Conservation (phyloP, 2,113 vertebrate genomes). For the Felis chaus region DNA sequence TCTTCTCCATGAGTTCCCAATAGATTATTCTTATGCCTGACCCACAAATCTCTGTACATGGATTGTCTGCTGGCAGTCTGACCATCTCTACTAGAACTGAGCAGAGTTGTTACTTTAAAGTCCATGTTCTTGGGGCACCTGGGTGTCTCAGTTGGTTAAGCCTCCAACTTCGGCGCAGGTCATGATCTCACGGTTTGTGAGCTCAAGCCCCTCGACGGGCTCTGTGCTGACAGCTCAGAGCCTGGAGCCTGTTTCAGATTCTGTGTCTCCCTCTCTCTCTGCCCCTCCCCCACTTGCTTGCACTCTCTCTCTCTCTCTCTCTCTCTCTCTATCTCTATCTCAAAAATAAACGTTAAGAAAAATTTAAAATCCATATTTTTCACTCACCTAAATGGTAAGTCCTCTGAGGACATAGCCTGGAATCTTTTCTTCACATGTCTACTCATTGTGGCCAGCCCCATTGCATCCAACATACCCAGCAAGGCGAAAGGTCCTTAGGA, state of each 20-base stretch:
- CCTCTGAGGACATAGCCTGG: not conserved
- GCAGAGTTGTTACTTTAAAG: not conserved
- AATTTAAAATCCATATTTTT: not conserved
- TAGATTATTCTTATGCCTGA: not conserved
- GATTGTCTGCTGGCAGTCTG: not conserved
- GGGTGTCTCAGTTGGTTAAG: no score
- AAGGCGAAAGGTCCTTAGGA: not conserved
- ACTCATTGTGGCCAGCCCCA: no score
- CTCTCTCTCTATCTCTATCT: no score
- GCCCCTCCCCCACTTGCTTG: no score
- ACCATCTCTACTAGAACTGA: not conserved
- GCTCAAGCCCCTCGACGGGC: no score
- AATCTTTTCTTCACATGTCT: not conserved
- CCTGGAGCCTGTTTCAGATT: no score
- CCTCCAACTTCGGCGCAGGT: no score
- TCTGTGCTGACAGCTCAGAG: no score
- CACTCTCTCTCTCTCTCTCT: no score
- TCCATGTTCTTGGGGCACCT: not conserved
- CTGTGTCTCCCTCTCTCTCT: no score
- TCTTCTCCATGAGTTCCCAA: not conserved
- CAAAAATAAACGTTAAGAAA: no score
- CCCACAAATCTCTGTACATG: not conserved
- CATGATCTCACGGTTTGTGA: no score
- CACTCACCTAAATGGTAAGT: not conserved
- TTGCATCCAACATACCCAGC: not conserved